These are phyloP conservation scores for Torymus auratus DNA, from an alignment of 2,888 invertebrate genomes.

Conservation along the genomic window DNA sequence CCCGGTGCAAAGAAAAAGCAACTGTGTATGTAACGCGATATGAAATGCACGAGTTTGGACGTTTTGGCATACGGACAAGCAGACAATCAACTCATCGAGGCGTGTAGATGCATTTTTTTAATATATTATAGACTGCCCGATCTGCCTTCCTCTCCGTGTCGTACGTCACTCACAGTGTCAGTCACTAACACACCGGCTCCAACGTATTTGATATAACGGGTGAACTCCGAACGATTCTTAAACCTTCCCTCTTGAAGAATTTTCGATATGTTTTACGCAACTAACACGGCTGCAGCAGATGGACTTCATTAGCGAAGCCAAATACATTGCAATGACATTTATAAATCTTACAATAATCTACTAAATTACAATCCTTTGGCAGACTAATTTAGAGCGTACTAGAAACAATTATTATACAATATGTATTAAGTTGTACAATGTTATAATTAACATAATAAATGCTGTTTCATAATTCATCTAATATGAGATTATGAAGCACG, in stretches of 20 bases:
- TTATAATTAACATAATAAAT: too few species aligned
- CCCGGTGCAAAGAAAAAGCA: constrained; percentile 66
- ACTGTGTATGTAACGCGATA: constrained; percentile 71
- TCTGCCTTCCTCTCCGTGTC: constrained; percentile 72
- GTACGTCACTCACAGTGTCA: constrained; percentile 74
- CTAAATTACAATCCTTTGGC: too few species aligned
- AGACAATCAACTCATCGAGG: constrained; percentile 77
- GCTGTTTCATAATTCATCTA: too few species aligned
- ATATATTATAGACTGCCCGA: constrained; percentile 77
- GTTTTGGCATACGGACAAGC: constrained; percentile 77
- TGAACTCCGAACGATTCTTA: constrained; percentile 40
- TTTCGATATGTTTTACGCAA: too few species aligned
- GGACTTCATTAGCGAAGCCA: too few species aligned
- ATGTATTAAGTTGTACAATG: too few species aligned
- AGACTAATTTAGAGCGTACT: too few species aligned
- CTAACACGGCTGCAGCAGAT: too few species aligned
- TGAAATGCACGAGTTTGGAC: constrained; percentile 76
- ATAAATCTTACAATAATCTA: too few species aligned
- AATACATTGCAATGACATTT: too few species aligned
- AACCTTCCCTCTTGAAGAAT: background rate
- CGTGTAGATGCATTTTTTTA: constrained; percentile 77
- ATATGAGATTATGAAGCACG: too few species aligned
- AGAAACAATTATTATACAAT: too few species aligned
- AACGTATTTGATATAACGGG: constrained; percentile 69
- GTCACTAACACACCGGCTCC: constrained; percentile 76